phyloP scores from a whole-genome alignment of 2,888 invertebrate genomes.

The Dynastes maya region DNA sequence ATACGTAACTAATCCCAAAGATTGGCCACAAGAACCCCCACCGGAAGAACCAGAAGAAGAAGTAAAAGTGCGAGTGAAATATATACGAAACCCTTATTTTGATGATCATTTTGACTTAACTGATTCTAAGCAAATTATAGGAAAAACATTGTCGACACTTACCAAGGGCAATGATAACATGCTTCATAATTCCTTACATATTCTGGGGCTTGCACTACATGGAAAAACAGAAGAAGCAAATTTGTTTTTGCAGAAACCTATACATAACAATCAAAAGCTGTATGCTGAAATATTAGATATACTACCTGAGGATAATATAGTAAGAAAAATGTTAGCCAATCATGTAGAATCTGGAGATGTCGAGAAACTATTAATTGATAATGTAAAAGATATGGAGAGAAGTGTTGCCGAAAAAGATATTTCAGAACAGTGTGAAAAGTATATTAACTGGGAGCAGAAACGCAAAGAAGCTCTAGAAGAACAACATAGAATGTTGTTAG shows the following conservation, averaged over 20 bases:
- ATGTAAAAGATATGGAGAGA: constrained; percentile 74
- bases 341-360: constrained; percentile 62
- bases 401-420: constrained; percentile 76
- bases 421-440: constrained; percentile 74
- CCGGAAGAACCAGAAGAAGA: constrained; percentile 70
- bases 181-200: constrained; percentile 70
- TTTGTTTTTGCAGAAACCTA: constrained; percentile 60
- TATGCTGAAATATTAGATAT: constrained; percentile 67
- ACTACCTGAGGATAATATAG: constrained; percentile 65
- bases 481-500: constrained; percentile 74
- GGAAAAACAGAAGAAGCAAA: constrained; percentile 64
- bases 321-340: constrained; percentile 57
- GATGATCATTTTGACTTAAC: constrained; percentile 93
- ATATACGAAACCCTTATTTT: constrained; percentile 85
- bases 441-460: constrained; percentile 74
- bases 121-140: constrained; percentile 81
- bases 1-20: constrained; percentile 75
- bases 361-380: constrained; percentile 71
- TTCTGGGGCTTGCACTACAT: constrained; percentile 68
- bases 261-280: constrained; percentile 64
- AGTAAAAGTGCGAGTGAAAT: constrained; percentile 80
- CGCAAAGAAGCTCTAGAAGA: constrained; percentile 75
- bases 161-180: constrained; percentile 73
- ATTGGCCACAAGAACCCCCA: constrained; percentile 68
- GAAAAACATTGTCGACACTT: constrained; percentile 84